These are phyloP conservation scores for Drosophila mulleri DNA, from an alignment of 2,888 invertebrate species.

Conservation along the genomic window DNA sequence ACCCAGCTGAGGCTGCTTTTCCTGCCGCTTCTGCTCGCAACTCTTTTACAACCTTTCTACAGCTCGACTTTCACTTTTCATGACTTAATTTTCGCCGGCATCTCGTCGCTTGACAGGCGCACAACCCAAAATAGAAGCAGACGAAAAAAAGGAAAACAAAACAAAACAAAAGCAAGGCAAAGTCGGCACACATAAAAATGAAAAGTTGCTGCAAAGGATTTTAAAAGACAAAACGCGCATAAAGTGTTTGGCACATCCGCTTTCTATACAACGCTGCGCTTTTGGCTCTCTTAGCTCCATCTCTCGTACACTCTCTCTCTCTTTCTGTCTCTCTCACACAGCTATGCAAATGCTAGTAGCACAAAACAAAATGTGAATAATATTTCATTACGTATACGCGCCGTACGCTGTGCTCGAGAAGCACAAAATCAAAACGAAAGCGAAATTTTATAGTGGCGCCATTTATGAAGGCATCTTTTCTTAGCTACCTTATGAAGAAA, in stretches of 20 bases:
- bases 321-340: not conserved
- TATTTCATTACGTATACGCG: conserved; percentile 51
- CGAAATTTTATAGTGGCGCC: conserved; percentile 35
- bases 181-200: conserved; percentile 56
- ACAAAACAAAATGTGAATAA: conserved; percentile 53
- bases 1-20: not conserved
- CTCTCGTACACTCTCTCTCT: not conserved
- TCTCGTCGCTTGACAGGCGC: conserved; percentile 48
- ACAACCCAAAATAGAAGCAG: conserved; percentile 52
- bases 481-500: not conserved
- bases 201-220: conserved; percentile 56
- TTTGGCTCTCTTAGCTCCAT: conserved; percentile 3
- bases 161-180: conserved; percentile 22
- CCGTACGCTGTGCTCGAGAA: conserved; percentile 10
- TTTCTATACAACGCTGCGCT: conserved; percentile 9
- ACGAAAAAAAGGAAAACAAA: conserved; percentile 13
- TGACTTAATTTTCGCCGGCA: conserved; percentile 59
- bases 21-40: not conserved
- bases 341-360: conserved; percentile 36
- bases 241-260: conserved; percentile 43
- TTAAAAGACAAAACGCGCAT: conserved; percentile 53
- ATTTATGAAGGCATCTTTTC: conserved; percentile 10
- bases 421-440: conserved; percentile 41
- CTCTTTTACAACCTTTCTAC: conserved; percentile 32
- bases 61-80: conserved; percentile 60